Percentiles rank a stretch among this genome's conserved stretches.
Conservation (phyloP, 2,113 vertebrate genomes). For the Irena cyanogastra region DNA sequence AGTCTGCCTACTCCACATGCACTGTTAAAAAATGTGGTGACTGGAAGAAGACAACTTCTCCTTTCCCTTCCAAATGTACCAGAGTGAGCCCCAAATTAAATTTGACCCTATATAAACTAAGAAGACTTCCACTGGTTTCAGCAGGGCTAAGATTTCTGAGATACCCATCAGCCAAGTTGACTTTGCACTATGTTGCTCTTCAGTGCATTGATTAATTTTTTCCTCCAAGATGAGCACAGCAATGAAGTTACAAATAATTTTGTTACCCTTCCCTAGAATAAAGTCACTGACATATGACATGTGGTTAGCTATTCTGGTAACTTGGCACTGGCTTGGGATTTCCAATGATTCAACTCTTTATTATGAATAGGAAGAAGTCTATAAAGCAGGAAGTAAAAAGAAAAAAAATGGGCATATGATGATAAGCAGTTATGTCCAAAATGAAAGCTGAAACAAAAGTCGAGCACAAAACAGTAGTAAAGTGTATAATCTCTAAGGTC, state of each 20-base stretch:
- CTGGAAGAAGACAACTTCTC: not conserved
- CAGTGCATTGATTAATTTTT: not conserved
- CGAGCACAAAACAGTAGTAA: not conserved
- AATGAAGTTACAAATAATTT: not conserved
- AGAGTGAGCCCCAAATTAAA: not conserved
- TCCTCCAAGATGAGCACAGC: not conserved
- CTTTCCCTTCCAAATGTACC: not conserved
- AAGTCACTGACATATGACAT: conserved; percentile 47
- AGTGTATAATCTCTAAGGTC: not conserved
- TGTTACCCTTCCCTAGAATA: conserved; percentile 9
- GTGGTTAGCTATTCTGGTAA: conserved; percentile 44
- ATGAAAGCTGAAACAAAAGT: not conserved
- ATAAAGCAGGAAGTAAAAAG: conserved; percentile 46
- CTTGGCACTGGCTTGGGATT: conserved; percentile 36
- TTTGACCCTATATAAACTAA: not conserved
- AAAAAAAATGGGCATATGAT: not conserved
- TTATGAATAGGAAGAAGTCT: conserved; percentile 39
- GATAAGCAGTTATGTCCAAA: not conserved
- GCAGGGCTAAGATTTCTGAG: not conserved
- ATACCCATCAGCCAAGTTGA: not conserved
- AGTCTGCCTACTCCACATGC: not conserved
- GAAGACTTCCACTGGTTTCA: not conserved
- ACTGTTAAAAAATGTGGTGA: not conserved
- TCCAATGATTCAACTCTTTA: conserved; percentile 57
- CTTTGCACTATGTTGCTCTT: not conserved